Base-by-base conservation (phyloP, 2,797 vertebrate species). In the Danio albolineatus region DNA sequence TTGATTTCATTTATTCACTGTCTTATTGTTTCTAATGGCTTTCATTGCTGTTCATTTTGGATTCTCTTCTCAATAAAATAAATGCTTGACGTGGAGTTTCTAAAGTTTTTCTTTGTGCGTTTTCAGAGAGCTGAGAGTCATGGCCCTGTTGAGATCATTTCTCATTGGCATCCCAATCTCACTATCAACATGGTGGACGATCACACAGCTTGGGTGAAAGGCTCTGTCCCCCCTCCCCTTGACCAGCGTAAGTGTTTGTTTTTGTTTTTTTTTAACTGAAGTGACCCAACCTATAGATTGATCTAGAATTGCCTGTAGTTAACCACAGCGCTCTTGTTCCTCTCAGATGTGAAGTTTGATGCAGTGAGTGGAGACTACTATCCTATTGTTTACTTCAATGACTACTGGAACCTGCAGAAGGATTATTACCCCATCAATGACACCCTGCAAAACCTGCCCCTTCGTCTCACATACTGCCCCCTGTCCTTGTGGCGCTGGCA, bases 321-420 rank as follows among this genome's bases (percentile, higher is more conserved):
- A 38, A 16, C 41, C 44, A 85, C 17, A 76, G 17, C 6, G 28
- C 39, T 17, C 84, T 2, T 80, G n/a, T 64, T 10, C 12, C 0
- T 12, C 28, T 14, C 83, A 98, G 97, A 97, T 59, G 97, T 99
- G 59, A 98, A 97, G 87, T 99, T 99, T 2, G 97, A 99, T 0
- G 95, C 96, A 0, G 95, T 98, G 69, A 98, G 97, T 0, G 97
- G 97, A 0, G 97, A 98, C 85, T 99, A 99, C 88, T 99, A 96
- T 86, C 97, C 97, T 56, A 98, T 99, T 16, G 91, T 98, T 17
- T 99, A 98, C 90, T 98, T 98, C 92, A 99, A 99, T 0, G 97
- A 99, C 86, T 99, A 99, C 94, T 99, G 97, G 97, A 99, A 99
- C 92, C 95, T 99, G 82, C 97, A 99, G 92, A 97, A 96, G 88